Evolutionary conservation across 1,140 invertebrate species (phyloP), one percentile per base, ranked within the genome.

Genomic region (Pachyrhynchus sulphureomaculatus): DNA sequence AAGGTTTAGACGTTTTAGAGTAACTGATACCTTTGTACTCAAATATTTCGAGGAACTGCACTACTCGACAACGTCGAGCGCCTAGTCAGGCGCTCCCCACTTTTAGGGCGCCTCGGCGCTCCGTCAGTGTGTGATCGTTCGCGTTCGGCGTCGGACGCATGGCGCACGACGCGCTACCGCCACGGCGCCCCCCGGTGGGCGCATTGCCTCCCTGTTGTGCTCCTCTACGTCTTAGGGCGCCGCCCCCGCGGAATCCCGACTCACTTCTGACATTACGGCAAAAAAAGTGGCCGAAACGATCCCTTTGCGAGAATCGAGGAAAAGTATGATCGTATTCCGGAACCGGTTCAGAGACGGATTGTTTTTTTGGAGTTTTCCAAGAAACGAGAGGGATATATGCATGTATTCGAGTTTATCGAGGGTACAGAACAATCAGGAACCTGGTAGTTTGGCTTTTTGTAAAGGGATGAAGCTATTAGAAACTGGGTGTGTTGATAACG

Each of bases 351-450:
- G 77, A 83, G 88, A 58, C 82, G 89, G 73, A 89, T 93, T 73
- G 90, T 93, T 72, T 93, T n/a, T 86, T 80, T 92, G 90, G 89
- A 91, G 90, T 52, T 93, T 93, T 77, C 91, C 91, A 60, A 78
- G 91, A 67, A 88, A 92, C 77, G 90, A 93, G 77, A 80, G 86
- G 69, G 90, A 92, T 79, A 92, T 93, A 75, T 90, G 88, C 76
- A 92, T 93, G 89, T 93, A 93, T 78, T 91, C 89, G 54, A 92
- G 89, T 65, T 83, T 92, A 76, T 84, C 88, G 74, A 81, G 83
- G 58, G 80, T 76, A 54, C 71, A 71, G 44, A 70, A 72, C 29
- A 68, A 69, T 62, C 76, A 75, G 48, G 88, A 91, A 77, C 84
- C 85, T 72, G 86, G 88, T 73, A 90, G 87, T 81, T 80, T 92